Base-by-base conservation (phyloP, 2,888 invertebrate genomes). In the Pollenia amentaria region DNA sequence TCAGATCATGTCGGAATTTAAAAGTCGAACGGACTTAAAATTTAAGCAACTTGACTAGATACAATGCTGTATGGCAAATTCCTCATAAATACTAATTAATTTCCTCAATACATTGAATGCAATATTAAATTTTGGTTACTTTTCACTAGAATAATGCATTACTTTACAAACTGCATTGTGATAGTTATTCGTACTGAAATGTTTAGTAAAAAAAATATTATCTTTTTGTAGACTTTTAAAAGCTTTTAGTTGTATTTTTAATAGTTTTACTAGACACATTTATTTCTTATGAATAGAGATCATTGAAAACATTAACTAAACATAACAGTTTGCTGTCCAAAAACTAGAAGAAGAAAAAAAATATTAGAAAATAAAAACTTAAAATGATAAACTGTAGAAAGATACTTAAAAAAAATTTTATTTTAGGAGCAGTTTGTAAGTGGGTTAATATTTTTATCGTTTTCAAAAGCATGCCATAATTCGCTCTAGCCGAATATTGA, bases 171-270 rank as follows among this genome's bases (percentile, higher is more conserved):
- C 42, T 44, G 51, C 12, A 12, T 72, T 9, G 18, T n/a, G 14
- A 44, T 21, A 67, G 67, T 53, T 48, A 12, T 42, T 62, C n/a
- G 42, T 44, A 73, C 16, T 67, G 11, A 53, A 60, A 69, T 75
- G 14, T 67, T 53, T 46, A 57, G 55, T 70, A 62, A 55, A 51
- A 44, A 77, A 64, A 72, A 42, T 64, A 67, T 80, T 72, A 87
- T 83, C 79, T 86, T 72, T 79, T 60, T 57, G 65, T 77, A 40
- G 76, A 51, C 57, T 85, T 81, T 79, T 79, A 73, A 87, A 87
- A 87, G 83, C 83, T 87, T 87, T 87, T 87, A 84, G 83, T 72
- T 84, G 86, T 84, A 83, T 40, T 70, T 70, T 86, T 83, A 86
- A 83, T 83, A 86, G 82, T 79, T 83, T 86, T 75, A 82, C 73